Evolutionary conservation across 2,888 invertebrate species (phyloP).

Genomic region (Branchellion lobata): DNA sequence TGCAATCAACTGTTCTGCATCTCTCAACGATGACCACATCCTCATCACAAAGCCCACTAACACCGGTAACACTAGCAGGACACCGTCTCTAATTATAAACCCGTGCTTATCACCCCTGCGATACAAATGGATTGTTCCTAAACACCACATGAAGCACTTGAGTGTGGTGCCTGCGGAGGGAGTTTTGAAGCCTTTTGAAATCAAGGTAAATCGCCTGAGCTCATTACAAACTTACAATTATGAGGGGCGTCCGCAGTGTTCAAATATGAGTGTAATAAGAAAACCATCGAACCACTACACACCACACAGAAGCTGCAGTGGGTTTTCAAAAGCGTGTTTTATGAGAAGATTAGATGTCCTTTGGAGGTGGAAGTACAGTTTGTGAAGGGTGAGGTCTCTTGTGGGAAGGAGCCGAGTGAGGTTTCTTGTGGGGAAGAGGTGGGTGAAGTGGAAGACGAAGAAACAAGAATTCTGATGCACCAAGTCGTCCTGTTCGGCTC

Average conservation of each 20-base stretch:
- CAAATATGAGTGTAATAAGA: no score
- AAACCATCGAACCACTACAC: no score
- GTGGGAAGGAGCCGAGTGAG: neutral
- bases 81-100: neutral
- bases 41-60: neutral
- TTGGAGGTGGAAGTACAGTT: neutral
- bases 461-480: neutral
- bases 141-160: neutral
- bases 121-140: neutral
- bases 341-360: neutral
- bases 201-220: neutral
- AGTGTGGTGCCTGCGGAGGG: neutral
- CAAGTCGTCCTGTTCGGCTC: neutral
- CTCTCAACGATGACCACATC: neutral
- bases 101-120: neutral
- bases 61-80: conserved; percentile 1
- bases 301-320: neutral
- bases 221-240: no score
- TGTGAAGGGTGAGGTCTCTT: neutral
- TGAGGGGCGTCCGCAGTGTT: no score
- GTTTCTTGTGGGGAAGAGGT: neutral
- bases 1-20: neutral
- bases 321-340: neutral
- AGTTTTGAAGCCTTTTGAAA: neutral
- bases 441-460: neutral